Evolutionary conservation across 2,888 invertebrate genomes (phyloP).

Genomic region (Brenthis ino): DNA sequence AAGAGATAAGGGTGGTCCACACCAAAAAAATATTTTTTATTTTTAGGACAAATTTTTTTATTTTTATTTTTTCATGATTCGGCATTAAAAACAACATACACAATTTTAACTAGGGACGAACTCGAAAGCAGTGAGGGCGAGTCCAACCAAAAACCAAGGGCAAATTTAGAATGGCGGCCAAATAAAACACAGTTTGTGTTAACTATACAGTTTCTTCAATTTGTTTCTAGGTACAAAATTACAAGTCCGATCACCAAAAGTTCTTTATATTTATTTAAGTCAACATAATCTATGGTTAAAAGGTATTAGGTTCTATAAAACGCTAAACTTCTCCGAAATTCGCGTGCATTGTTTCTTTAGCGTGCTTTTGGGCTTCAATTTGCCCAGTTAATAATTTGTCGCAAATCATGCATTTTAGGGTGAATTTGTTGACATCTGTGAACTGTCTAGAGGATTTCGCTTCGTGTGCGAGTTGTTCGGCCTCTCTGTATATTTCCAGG

Average conservation of each 20-base stretch:
- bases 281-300: constrained; percentile 12
- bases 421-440: constrained; percentile 94
- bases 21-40: too few species aligned
- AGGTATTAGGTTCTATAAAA: constrained; percentile 8
- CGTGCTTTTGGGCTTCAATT: constrained; percentile 91
- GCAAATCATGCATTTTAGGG: constrained; percentile 92
- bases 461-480: constrained; percentile 92
- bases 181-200: constrained; percentile 11
- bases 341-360: constrained; percentile 91
- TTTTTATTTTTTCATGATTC: too few species aligned
- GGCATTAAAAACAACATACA: too few species aligned
- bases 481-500: constrained; percentile 87
- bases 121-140: too few species aligned
- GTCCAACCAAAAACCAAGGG: too few species aligned
- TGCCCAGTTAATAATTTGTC: constrained; percentile 89
- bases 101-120: too few species aligned
- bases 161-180: background rate
- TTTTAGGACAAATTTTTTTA: too few species aligned
- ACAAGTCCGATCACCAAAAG: constrained; percentile 12
- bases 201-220: constrained; percentile 8
- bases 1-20: too few species aligned
- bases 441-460: constrained; percentile 94
- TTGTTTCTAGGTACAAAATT: constrained; percentile 17
- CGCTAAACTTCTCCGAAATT: constrained; percentile 90
- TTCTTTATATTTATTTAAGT: constrained; percentile 12